phyloP scores from a whole-genome alignment of 2,888 invertebrate genomes.

The Helicoverpa assulta region DNA sequence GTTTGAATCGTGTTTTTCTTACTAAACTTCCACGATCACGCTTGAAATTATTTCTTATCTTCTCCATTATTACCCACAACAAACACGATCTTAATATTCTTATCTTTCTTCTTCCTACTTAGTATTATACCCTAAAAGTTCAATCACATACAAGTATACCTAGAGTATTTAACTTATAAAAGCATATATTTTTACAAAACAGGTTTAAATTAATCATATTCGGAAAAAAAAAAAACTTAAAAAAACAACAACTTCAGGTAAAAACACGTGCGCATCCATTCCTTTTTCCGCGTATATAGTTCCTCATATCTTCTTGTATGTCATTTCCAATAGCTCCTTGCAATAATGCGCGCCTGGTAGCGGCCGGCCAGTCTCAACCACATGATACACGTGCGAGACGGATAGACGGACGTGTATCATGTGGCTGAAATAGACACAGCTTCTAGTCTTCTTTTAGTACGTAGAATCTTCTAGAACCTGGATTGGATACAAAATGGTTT shows the following conservation, averaged over 20 bases:
- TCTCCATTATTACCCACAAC: no score
- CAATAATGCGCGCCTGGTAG: neutral
- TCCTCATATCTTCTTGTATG: neutral
- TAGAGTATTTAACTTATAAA: no score
- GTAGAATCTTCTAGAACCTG: neutral
- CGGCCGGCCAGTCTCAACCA: conserved; percentile 34
- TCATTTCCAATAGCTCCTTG: neutral
- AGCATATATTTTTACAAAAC: no score
- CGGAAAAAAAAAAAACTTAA: neutral
- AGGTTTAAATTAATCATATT: no score
- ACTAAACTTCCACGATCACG: no score
- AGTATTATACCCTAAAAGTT: neutral
- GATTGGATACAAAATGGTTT: no score
- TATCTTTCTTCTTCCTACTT: neutral
- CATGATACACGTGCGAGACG: conserved; percentile 52
- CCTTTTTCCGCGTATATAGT: no score
- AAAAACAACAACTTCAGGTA: neutral
- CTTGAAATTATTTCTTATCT: no score
- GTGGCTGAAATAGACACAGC: conserved; percentile 40
- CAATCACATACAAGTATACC: no score
- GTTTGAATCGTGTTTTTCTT: neutral
- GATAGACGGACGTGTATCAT: conserved; percentile 44
- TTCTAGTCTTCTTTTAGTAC: neutral
- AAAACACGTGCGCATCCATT: no score
- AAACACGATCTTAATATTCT: neutral